Conservation (phyloP, 1,140 invertebrate genomes). For the Condylostylus longicornis region DNA sequence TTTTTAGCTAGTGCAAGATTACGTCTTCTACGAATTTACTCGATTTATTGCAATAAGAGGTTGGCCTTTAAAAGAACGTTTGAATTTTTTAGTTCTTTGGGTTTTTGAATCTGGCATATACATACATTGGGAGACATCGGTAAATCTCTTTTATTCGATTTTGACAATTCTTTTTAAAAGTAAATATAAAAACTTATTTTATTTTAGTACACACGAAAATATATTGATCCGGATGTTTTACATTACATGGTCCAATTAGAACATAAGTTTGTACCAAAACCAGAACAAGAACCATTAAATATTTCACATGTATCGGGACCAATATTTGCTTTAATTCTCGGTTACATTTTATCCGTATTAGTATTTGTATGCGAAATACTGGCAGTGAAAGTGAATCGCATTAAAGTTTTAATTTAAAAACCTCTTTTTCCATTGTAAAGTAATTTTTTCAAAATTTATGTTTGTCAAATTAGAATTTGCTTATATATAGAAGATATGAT, state of each 20-base stretch:
- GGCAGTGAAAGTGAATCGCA: too few species aligned
- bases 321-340: constrained; percentile 22
- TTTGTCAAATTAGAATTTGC: too few species aligned
- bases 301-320: constrained; percentile 22
- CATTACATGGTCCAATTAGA: constrained; percentile 18
- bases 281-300: constrained; percentile 15
- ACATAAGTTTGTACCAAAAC: constrained; percentile 15
- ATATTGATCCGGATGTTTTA: constrained; percentile 20
- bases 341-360: constrained; percentile 7
- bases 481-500: too few species aligned
- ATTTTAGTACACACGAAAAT: constrained; percentile 5
- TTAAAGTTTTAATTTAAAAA: too few species aligned
- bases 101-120: constrained; percentile 23
- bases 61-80: constrained; percentile 19
- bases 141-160: not conserved
- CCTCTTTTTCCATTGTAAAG: too few species aligned
- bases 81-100: constrained; percentile 19
- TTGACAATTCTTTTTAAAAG: constrained; percentile 6
- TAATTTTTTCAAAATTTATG: too few species aligned
- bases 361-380: constrained; percentile 5
- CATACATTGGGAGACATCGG: constrained; percentile 19
- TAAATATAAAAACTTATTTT: constrained; percentile 8
- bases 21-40: constrained; percentile 27
- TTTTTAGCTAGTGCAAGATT: constrained; percentile 11
- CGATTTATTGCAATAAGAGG: constrained; percentile 23